phyloP scores from a whole-genome alignment of 2,888 invertebrate species.

The Zootermopsis nevadensis region DNA sequence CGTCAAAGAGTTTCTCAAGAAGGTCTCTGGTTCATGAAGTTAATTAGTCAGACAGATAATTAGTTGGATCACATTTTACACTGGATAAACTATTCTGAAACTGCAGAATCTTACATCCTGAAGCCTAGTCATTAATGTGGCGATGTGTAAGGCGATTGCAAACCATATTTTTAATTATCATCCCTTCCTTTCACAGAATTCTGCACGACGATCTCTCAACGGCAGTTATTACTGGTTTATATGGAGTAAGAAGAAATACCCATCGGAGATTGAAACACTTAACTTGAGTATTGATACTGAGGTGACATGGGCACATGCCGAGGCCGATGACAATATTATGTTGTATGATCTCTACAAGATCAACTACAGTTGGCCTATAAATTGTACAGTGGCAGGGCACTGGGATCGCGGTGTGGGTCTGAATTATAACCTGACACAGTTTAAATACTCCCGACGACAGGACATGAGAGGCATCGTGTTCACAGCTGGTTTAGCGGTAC shows the following conservation, averaged over 20 bases:
- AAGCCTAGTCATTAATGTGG: neutral
- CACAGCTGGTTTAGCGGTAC: constrained; percentile 30
- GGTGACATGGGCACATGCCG: constrained; percentile 55
- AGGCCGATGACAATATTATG: constrained; percentile 51
- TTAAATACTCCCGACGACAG: constrained; percentile 57
- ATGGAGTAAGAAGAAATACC: constrained; percentile 53
- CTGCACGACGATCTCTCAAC: constrained; percentile 52
- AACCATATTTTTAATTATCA: no score
- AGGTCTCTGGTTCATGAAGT: no score
- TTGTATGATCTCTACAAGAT: constrained; percentile 59
- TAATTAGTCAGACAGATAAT: no score
- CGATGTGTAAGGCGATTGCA: neutral
- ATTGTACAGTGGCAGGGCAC: constrained; percentile 52
- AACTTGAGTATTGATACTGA: constrained; percentile 58
- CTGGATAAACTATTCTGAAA: no score
- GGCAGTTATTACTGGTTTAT: constrained; percentile 59
- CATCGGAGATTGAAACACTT: constrained; percentile 53
- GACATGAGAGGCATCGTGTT: constrained; percentile 38
- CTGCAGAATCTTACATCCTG: no score
- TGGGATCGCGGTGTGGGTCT: constrained; percentile 56
- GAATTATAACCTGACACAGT: constrained; percentile 55
- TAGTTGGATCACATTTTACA: no score
- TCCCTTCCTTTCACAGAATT: constrained; percentile 39
- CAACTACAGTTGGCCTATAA: constrained; percentile 41
- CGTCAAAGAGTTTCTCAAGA: no score